A percentile compares a stretch with the other conserved stretches of the same genome.
Evolutionary conservation across 1,140 invertebrate species (phyloP).

Genomic region (Rhyzopertha dominica): DNA sequence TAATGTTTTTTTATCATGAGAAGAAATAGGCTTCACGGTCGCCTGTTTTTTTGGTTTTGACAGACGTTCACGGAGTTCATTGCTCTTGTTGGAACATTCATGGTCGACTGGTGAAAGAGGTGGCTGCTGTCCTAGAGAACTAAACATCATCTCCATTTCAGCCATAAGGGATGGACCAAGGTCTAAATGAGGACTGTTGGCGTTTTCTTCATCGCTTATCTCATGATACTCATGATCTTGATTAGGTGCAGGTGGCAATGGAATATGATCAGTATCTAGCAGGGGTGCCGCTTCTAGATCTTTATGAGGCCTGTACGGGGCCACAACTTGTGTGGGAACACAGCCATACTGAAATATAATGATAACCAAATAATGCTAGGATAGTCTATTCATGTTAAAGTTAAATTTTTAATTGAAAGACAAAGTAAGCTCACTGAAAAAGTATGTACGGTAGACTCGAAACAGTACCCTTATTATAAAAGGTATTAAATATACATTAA

Average conservation of each 20-base stretch:
- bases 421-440: too few relatives aligned
- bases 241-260: slow-evolving; percentile 31
- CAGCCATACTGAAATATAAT: slow-evolving; percentile 58
- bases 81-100: slow-evolving; percentile 59
- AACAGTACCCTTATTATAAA: too few relatives aligned
- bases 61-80: slow-evolving; percentile 65
- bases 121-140: slow-evolving; percentile 43
- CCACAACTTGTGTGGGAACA: slow-evolving; percentile 78
- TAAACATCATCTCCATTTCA: slow-evolving; percentile 93
- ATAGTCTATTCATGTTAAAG: too few relatives aligned
- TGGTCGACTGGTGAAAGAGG: slow-evolving; percentile 53
- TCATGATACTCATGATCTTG: slow-evolving; percentile 84
- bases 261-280: slow-evolving; percentile 40
- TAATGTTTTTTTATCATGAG: slow-evolving; percentile 87
- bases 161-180: slow-evolving; percentile 90
- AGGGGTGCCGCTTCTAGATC: slow-evolving; percentile 60
- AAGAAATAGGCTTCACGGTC: slow-evolving; percentile 88
- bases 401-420: too few relatives aligned
- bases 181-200: slow-evolving; percentile 62
- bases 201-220: slow-evolving; percentile 74
- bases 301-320: slow-evolving; percentile 81
- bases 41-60: slow-evolving; percentile 70
- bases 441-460: too few relatives aligned
- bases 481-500: too few relatives aligned
- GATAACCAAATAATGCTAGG: slow-evolving; percentile 1